Conservation (phyloP, 2,113 vertebrate genomes). For the Bos indicus region DNA sequence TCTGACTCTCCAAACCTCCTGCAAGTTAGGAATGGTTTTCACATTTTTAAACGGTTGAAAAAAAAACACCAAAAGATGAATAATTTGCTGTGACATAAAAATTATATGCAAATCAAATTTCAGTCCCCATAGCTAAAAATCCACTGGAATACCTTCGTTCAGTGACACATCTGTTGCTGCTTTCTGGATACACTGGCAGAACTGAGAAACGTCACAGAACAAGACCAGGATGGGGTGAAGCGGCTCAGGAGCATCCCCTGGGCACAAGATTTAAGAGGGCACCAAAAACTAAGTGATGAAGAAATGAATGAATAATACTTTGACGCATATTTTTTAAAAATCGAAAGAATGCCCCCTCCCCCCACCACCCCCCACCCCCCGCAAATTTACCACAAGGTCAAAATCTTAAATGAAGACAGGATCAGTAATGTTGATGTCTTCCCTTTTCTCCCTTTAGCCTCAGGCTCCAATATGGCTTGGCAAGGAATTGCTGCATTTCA, state of each 20-base stretch:
- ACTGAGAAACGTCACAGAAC: background rate
- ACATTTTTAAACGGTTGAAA: background rate
- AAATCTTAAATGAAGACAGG: background rate
- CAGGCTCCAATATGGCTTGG: background rate
- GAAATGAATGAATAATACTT: background rate
- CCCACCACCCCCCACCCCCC: accelerated
- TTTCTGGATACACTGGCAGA: background rate
- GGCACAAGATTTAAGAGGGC: background rate
- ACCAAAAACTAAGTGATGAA: background rate
- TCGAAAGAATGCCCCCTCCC: background rate
- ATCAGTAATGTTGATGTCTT: background rate
- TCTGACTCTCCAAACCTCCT: background rate
- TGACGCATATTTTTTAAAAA: background rate
- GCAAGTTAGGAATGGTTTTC: background rate
- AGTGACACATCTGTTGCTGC: background rate
- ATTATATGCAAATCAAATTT: background rate
- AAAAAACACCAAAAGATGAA: background rate
- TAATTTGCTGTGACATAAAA: background rate
- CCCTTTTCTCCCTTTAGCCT: background rate
- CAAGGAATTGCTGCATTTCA: background rate
- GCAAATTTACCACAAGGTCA: background rate
- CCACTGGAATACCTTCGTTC: background rate
- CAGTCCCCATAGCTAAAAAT: background rate
- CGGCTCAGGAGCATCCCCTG: background rate
- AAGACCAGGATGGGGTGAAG: background rate